Conservation (phyloP, 2,888 invertebrate genomes). For the Brachypalpus laphriformis region DNA sequence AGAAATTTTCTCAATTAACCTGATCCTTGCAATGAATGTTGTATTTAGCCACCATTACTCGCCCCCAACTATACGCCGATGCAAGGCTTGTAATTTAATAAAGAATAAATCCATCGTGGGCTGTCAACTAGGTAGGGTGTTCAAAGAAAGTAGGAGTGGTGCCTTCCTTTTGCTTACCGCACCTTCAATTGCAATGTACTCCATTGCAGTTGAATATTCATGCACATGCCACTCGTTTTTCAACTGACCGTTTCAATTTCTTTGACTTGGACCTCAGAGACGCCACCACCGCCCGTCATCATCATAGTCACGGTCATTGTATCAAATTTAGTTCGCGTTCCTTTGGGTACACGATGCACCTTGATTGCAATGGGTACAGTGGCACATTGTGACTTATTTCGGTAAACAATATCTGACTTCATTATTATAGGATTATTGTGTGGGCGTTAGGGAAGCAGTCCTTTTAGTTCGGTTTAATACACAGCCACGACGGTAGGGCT, state of each 20-base stretch:
- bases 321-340: constrained; percentile 17
- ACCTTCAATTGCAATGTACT: constrained; percentile 35
- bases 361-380: neutral
- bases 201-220: constrained; percentile 53
- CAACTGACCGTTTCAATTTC: constrained; percentile 50
- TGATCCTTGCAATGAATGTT: constrained; percentile 51
- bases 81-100: constrained; percentile 47
- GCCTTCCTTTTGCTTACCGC: constrained; percentile 35
- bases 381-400: neutral
- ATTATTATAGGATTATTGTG: neutral
- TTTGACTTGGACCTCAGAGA: constrained; percentile 54
- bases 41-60: constrained; percentile 23
- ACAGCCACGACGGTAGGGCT: too few relatives aligned
- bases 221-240: constrained; percentile 37
- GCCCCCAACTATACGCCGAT: neutral
- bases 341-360: neutral
- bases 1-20: constrained; percentile 68
- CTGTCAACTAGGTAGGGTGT: constrained; percentile 24
- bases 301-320: constrained; percentile 26
- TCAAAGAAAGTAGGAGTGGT: constrained; percentile 6
- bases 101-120: constrained; percentile 43
- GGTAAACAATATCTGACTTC: neutral
- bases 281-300: constrained; percentile 36
- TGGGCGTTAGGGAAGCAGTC: too few relatives aligned
- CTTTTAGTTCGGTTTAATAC: too few relatives aligned